These are phyloP conservation scores for Catonia carolina DNA, from an alignment of 2,888 invertebrate genomes.

Conservation along the genomic window DNA sequence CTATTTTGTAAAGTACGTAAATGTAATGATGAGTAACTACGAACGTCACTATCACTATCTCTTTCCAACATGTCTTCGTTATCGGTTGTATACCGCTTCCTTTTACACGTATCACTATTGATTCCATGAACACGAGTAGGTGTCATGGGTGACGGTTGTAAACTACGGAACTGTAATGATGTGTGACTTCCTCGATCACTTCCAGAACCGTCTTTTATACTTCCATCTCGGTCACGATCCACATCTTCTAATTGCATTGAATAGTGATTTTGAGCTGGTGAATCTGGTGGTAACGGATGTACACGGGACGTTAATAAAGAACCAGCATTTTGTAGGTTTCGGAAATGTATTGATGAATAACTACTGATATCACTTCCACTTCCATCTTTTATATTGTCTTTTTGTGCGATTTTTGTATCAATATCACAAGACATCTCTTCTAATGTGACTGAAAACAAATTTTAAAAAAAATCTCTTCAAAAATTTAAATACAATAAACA, in stretches of 20 bases:
- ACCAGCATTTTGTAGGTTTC: conserved; percentile 23
- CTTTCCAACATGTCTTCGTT: not conserved
- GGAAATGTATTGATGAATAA: conserved; percentile 33
- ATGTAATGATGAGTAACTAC: not conserved
- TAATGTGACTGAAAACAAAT: not conserved
- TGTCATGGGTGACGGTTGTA: not conserved
- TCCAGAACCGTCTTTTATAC: not conserved
- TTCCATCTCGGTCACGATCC: conserved; percentile 1
- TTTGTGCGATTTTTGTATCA: conserved; percentile 30
- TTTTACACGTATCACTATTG: not conserved
- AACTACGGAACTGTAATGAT: not conserved
- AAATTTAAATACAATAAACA: too few relatives aligned
- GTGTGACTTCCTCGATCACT: conserved; percentile 1
- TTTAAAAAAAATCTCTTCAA: too few relatives aligned
- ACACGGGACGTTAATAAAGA: conserved; percentile 14
- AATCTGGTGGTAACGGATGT: conserved; percentile 14
- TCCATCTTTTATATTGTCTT: conserved; percentile 32
- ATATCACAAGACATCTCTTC: not conserved
- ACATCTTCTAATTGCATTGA: conserved; percentile 19
- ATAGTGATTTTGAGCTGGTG: not conserved
- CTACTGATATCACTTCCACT: conserved; percentile 37
- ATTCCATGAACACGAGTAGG: not conserved
- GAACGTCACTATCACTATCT: conserved; percentile 8
- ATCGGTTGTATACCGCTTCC: not conserved
- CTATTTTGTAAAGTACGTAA: not conserved